Evolutionary conservation across 1,140 invertebrate species (phyloP), one percentile per base, ranked within the genome.

Genomic region (Homalodisca vitripennis): DNA sequence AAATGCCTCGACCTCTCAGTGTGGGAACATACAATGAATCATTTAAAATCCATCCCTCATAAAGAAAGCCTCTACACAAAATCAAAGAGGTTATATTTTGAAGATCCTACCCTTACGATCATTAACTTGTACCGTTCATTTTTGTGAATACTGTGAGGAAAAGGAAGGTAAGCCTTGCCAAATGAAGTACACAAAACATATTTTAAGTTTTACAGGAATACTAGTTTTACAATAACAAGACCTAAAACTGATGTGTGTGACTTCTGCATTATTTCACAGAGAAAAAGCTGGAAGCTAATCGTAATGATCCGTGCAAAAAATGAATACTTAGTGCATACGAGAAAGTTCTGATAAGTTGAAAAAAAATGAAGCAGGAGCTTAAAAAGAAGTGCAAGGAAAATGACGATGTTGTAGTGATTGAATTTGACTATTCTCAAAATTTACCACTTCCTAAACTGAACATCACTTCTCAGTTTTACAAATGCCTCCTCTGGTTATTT

Each of bases 341-440:
- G 20, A 22, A 69, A 34, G 29, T n/a, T 14, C 41, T 46, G 55
- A 32, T 27, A 41, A 17, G 24, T 69, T 65, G 12, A 41, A 69
- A 67, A 24, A 57, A 65, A 22, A 1, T 66, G 12, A 70, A 70
- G 41, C 20, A 12, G 22, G 65, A 66, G 10, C 48, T 24, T 48
- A 66, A 47, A 24, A 27, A 1, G 17, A 27, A 66, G 3, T 26
- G 62, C 17, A 66, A 70, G 51, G 22, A 32, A 57, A 55, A 70
- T 22, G 47, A 47, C 12, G 26, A 20, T 13, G 29, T 66, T 30
- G 27, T 70, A n/a, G 71, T 72, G 2, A 27, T 72, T 12, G 71
- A 72, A 31, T 72, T 72, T 66, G 71, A 69, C 62, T 72, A 72
- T 34, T 29, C 27, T 30, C 71, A 72, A 51, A 72, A 72, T 60